Evolutionary conservation across 2,113 vertebrate genomes (phyloP).

Genomic region (Pomatostomus ruficeps): DNA sequence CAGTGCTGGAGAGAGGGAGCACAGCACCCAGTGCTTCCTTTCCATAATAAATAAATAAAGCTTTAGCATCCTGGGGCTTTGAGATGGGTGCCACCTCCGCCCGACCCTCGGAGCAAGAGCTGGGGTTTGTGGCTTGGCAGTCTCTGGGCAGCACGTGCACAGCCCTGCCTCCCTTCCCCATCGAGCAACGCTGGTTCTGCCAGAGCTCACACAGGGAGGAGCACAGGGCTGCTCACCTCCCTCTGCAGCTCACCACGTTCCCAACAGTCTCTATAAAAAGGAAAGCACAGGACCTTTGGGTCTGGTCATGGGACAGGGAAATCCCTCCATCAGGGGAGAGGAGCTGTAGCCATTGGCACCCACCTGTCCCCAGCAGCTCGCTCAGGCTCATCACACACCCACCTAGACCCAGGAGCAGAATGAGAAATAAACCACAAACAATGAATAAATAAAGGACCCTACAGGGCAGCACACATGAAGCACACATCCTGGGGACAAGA

Average conservation of each 20-base stretch:
- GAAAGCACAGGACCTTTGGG: neutral
- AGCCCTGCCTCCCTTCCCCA: neutral
- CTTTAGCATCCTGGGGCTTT: neutral
- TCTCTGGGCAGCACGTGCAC: rapidly evolving
- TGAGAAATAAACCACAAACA: neutral
- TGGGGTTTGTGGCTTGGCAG: neutral
- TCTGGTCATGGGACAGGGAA: neutral
- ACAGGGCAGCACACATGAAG: neutral
- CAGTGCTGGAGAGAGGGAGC: neutral
- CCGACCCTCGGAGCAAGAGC: neutral
- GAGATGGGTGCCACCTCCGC: rapidly evolving
- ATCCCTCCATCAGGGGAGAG: neutral
- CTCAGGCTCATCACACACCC: neutral
- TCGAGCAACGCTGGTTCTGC: rapidly evolving
- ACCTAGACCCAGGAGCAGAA: neutral
- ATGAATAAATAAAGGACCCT: neutral
- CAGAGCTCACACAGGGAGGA: neutral
- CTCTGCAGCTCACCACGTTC: neutral
- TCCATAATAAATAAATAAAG: neutral
- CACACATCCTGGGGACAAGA: neutral
- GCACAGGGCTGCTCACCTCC: neutral
- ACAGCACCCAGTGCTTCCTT: neutral
- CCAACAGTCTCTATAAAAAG: neutral
- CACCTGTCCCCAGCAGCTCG: neutral
- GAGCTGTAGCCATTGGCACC: neutral